phyloP scores from a whole-genome alignment of 30 jellyfish, hydroid and myxozoan species.

The Clytia hemisphaerica region DNA sequence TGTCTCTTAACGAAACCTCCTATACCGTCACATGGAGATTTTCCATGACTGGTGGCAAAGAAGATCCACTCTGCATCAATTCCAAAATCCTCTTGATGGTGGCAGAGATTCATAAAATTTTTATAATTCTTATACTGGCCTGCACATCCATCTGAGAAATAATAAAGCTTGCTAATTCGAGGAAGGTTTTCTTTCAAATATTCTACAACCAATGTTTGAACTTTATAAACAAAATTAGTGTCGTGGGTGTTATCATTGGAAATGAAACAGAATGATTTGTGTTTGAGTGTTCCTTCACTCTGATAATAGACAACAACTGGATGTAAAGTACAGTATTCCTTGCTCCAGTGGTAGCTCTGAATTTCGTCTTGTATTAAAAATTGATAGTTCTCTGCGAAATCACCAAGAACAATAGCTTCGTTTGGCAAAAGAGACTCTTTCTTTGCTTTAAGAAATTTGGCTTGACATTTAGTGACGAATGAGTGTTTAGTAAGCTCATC shows the following conservation, averaged over 20 bases:
- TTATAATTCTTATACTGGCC: slow-evolving; percentile 72
- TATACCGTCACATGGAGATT: too few relatives aligned
- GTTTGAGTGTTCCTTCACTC: slow-evolving; percentile 8
- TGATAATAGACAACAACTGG: slow-evolving; percentile 48
- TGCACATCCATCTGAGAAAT: slow-evolving; percentile 76
- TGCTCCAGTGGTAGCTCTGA: slow-evolving; percentile 59
- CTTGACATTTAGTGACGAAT: slow-evolving; percentile 45
- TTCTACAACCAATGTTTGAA: background rate
- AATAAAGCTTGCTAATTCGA: background rate
- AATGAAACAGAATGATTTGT: slow-evolving; percentile 39
- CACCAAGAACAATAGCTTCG: slow-evolving; percentile 38
- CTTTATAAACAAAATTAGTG: slow-evolving; percentile 26
- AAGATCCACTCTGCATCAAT: slow-evolving; percentile 50
- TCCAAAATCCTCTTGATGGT: slow-evolving; percentile 35
- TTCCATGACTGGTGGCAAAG: too few relatives aligned
- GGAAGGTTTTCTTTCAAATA: slow-evolving; percentile 15
- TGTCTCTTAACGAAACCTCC: too few relatives aligned
- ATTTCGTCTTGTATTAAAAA: slow-evolving; percentile 68
- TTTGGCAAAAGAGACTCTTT: slow-evolving; percentile 42
- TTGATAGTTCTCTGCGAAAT: slow-evolving; percentile 53
- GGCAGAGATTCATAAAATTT: slow-evolving; percentile 45
- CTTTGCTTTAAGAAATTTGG: slow-evolving; percentile 26
- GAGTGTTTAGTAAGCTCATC: slow-evolving; percentile 55
- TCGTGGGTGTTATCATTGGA: slow-evolving; percentile 52
- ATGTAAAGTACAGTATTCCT: slow-evolving; percentile 45